Percentiles rank a stretch among this genome's conserved stretches.
Conservation (phyloP, 2,888 invertebrate species). For the Ornithoptera priamus region DNA sequence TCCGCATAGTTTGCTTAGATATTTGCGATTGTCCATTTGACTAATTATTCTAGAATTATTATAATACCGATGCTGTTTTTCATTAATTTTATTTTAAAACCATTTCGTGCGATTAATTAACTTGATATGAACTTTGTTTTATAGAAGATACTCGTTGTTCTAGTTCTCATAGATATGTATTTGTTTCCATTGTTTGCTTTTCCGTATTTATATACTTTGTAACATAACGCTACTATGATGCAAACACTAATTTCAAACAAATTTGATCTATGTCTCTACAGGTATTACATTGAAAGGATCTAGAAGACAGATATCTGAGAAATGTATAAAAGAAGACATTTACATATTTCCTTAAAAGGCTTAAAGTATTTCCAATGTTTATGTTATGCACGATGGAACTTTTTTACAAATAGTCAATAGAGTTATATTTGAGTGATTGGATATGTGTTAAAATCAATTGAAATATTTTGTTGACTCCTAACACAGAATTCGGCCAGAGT, state of each 20-base stretch:
- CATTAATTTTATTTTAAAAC: neutral
- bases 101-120: constrained; percentile 19
- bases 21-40: neutral
- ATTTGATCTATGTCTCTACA: neutral
- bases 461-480: too few species aligned
- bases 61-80: constrained; percentile 8
- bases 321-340: too few species aligned
- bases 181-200: constrained; percentile 48
- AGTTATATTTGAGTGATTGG: too few species aligned
- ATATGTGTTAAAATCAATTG: too few species aligned
- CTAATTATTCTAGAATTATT: neutral
- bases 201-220: neutral
- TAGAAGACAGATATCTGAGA: too few species aligned
- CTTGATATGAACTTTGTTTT: constrained; percentile 33
- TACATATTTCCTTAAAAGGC: too few species aligned
- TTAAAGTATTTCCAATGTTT: too few species aligned
- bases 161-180: constrained; percentile 56
- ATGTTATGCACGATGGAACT: too few species aligned
- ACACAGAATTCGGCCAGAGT: too few species aligned
- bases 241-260: neutral
- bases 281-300: neutral
- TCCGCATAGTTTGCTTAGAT: neutral
- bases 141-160: constrained; percentile 49
- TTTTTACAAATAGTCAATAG: too few species aligned
- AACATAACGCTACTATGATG: neutral